These are phyloP conservation scores for Melieria picta DNA, from an alignment of 2,888 invertebrate species.

Conservation along the genomic window DNA sequence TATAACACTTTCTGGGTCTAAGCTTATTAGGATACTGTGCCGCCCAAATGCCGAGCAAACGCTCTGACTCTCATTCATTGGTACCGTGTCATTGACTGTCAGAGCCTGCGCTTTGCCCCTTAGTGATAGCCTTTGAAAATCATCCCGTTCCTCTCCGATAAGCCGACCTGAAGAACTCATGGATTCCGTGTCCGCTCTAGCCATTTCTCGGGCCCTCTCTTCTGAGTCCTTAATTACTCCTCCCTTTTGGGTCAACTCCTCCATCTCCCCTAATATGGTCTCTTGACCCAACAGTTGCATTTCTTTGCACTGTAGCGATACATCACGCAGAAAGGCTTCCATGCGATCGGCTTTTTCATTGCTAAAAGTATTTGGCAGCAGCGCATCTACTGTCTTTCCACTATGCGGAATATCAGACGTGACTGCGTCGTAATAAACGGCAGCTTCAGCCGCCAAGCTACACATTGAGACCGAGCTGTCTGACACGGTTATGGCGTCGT, in stretches of 20 bases:
- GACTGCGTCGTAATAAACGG: conserved; percentile 34
- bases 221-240: not conserved
- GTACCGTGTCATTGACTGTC: conserved; percentile 23
- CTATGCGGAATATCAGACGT: conserved; percentile 42
- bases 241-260: not conserved
- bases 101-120: conserved; percentile 10
- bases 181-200: conserved; percentile 55
- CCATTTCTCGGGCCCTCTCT: conserved; percentile 35
- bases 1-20: not conserved
- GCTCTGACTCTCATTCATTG: conserved; percentile 26
- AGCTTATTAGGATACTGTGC: not conserved
- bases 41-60: not conserved
- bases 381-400: conserved; percentile 29
- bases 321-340: conserved; percentile 60
- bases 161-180: conserved; percentile 47
- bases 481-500: conserved; percentile 45
- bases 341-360: conserved; percentile 54
- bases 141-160: conserved; percentile 13
- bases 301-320: conserved; percentile 50
- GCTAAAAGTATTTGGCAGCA: conserved; percentile 37
- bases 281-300: conserved; percentile 30
- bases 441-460: conserved; percentile 23
- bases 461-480: conserved; percentile 42
- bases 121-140: conserved; percentile 10
- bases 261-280: conserved; percentile 7